phyloP scores from a whole-genome alignment of 1,140 invertebrate genomes.

The Goniozus legneri region DNA sequence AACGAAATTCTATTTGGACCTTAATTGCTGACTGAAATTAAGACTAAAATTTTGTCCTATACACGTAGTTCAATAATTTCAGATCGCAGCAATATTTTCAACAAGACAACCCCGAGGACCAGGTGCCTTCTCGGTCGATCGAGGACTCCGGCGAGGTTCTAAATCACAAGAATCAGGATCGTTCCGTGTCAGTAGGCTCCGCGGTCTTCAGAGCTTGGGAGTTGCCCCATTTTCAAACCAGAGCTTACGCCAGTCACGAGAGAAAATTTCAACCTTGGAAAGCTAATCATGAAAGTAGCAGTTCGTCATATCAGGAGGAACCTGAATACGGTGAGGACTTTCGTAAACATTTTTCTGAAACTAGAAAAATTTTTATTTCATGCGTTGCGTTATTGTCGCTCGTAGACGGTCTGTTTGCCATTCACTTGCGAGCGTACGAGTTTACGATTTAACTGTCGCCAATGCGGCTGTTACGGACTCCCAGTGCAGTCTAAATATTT shows the following conservation, averaged over 20 bases:
- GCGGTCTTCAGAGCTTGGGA: constrained; percentile 26
- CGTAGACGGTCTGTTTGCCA: constrained; percentile 16
- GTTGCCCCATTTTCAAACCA: constrained; percentile 14
- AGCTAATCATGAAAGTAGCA: constrained; percentile 2
- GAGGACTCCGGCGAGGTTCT: constrained; percentile 6
- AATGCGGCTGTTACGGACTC: constrained; percentile 29
- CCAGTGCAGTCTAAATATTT: constrained; percentile 36
- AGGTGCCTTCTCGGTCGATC: background rate
- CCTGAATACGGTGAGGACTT: constrained; percentile 22
- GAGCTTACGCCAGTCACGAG: constrained; percentile 8
- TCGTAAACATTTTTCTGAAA: too few relatives aligned
- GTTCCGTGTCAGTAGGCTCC: constrained; percentile 7
- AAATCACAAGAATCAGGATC: constrained; percentile 12
- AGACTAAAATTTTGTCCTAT: too few relatives aligned
- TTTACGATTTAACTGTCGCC: constrained; percentile 35
- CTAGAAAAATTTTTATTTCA: too few relatives aligned
- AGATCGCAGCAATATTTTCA: constrained; percentile 24
- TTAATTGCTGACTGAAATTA: too few relatives aligned
- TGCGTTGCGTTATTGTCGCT: too few relatives aligned
- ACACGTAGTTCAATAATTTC: too few relatives aligned
- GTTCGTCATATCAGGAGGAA: constrained; percentile 10
- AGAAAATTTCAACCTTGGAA: constrained; percentile 17
- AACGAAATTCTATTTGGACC: too few relatives aligned
- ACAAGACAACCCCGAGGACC: constrained; percentile 1
- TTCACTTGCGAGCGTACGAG: constrained; percentile 10